Evolutionary conservation across 2,113 vertebrate species (phyloP), one percentile per base, ranked within the genome.

Genomic region (Aphyosemion australe): DNA sequence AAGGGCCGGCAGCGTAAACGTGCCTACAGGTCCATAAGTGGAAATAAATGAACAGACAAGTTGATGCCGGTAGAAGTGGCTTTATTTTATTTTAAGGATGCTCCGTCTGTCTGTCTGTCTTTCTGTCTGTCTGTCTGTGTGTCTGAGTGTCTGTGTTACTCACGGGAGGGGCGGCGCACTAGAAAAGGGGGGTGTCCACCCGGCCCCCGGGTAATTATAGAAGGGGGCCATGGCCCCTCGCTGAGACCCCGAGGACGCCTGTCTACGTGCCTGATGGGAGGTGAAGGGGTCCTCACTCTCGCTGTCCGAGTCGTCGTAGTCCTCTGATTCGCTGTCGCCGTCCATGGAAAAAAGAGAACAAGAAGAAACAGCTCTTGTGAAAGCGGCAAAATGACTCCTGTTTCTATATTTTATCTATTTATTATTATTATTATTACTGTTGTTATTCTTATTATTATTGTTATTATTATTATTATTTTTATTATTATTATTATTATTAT

Each of bases 221-320:
- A 92, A 93, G 89, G 88, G 91, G 79, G 92, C 79, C 87, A 92
- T 89, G 62, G 87, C 90, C 89, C 91, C 92, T 83, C 89, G 88
- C 84, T 92, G 93, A 82, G 90, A 92, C 91, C 93, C 88, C 87
- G 88, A 82, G 90, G 92, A 77, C 87, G 87, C 91, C 90, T 84
- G 86, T 92, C 93, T 94, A 94, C 94, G 91, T 94, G 95, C 95
- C 95, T 96, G 95, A 94, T 95, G 95, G 89, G 94, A 95, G 90
- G 95, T 95, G 91, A 95, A 95, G 89, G 95, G 95, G 34, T 96
- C 95, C 84, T 96, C 95, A 85, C 95, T 95, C 73, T 95, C 95
- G 18, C 94, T 95, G 90, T 95, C 95, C 26, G 93, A 93, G 64
- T 96, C 95, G 79, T 94, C 93, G 15, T 94, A 94, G n/a, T 94